These are phyloP conservation scores for Fistularia commersonii DNA, from an alignment of 2,797 vertebrate species.

Conservation along the genomic window DNA sequence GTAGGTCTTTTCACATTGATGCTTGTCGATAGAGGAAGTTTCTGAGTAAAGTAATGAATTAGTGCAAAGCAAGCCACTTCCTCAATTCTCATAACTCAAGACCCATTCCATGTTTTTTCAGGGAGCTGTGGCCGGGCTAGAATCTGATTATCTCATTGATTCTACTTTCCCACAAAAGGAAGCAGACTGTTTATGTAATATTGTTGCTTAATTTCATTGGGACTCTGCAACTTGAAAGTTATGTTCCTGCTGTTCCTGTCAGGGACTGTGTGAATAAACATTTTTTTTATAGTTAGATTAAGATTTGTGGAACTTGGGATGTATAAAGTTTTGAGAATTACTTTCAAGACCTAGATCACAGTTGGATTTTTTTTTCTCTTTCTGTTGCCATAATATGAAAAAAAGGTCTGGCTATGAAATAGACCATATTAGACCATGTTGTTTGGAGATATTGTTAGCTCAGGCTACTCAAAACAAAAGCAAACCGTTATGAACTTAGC, in stretches of 20 bases:
- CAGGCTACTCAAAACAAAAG: too few relatives aligned
- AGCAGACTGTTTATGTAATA: constrained; percentile 45
- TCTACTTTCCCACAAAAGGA: constrained; percentile 31
- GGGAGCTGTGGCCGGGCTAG: constrained; percentile 17
- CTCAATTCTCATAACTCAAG: constrained; percentile 32
- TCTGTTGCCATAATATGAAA: too few relatives aligned
- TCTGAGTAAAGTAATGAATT: neutral
- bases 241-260: constrained; percentile 5
- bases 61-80: constrained; percentile 46
- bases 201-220: constrained; percentile 35
- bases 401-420: too few relatives aligned
- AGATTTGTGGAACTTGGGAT: neutral
- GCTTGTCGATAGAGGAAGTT: constrained; percentile 50
- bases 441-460: too few relatives aligned
- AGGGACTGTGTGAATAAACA: neutral
- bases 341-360: constrained; percentile 1
- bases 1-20: too few relatives aligned
- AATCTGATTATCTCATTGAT: constrained; percentile 30
- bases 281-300: neutral
- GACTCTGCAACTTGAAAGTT: neutral
- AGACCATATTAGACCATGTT: too few relatives aligned
- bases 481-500: too few relatives aligned
- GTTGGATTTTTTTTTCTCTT: neutral
- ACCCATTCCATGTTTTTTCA: constrained; percentile 37
- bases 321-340: neutral